Evolutionary conservation across 2,797 vertebrate genomes (phyloP), one percentile per base, ranked within the genome.

Genomic region (Sebastolobus alascanus): DNA sequence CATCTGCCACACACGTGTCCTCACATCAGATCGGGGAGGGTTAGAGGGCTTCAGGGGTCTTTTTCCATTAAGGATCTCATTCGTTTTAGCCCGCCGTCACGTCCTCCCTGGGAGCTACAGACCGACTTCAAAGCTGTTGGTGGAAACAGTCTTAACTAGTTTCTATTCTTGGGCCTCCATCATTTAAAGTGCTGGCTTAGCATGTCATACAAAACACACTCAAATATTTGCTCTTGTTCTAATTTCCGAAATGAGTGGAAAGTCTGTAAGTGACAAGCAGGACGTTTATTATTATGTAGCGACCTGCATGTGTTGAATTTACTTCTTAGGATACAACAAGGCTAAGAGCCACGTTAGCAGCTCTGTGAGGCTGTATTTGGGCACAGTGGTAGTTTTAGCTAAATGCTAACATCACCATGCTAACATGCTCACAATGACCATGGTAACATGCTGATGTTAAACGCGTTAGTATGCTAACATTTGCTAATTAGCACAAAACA

Each of bases 41-140:
- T 83, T 71, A 76, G 43, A 84, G 38, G 73, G 85, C 89, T 90
- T 73, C 87, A 9, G 88, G 86, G 91, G 69, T 85, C 79, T 88
- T 93, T 92, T 93, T 92, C 88, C 75, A 91, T 92, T 90, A 90
- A 86, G 80, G 69, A 89, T 84, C 83, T 89, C 75, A 91, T 92
- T 92, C 85, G 33, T 79, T 90, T 92, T 90, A 80, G 68, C 68
- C 60, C 63, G 68, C 77, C 70, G 72, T 89, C 79, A 72, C 20
- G 8, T 90, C 83, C 76, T 87, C 75, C 71, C 86, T 66, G 59
- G 58, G 52, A 92, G 90, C 87, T 67, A 79, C 60, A 25, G 65
- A 73, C 79, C 10, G 27, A 92, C 89, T 91, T 93, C 93, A 93
- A 94, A 95, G 93, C 86, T 92, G 88, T 77, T 69, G 63, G 63